Percentiles rank a stretch among this genome's conserved stretches.
Evolutionary conservation across 2,797 vertebrate species (phyloP).

Genomic region (Pangasius djambal): DNA sequence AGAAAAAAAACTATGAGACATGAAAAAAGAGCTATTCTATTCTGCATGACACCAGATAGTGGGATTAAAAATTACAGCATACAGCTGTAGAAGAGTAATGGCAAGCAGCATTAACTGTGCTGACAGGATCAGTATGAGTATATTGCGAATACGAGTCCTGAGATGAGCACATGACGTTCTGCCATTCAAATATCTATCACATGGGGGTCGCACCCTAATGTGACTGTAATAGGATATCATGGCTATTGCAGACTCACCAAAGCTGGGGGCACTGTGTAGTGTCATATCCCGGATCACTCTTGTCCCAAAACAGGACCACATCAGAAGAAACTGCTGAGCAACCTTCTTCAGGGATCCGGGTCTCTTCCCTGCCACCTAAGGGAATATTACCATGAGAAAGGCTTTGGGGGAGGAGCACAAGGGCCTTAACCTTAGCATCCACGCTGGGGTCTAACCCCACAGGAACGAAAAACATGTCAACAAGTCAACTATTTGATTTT

Average conservation of each 20-base stretch:
- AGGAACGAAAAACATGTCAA: conserved; percentile 84
- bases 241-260: conserved; percentile 79
- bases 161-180: neutral
- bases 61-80: neutral
- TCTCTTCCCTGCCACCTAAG: conserved; percentile 94
- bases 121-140: neutral
- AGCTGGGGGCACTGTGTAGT: conserved; percentile 97
- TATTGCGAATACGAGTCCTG: neutral
- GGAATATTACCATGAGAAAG: conserved; percentile 81
- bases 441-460: conserved; percentile 76
- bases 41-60: neutral
- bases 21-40: neutral
- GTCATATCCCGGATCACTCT: conserved; percentile 99
- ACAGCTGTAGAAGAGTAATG: neutral
- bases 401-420: conserved; percentile 58
- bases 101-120: neutral
- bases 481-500: conserved; percentile 87
- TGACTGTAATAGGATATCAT: neutral
- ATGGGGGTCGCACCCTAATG: neutral
- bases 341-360: conserved; percentile 94
- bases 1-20: neutral
- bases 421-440: conserved; percentile 76
- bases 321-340: conserved; percentile 97
- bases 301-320: conserved; percentile 99
- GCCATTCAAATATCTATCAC: neutral